Conservation (phyloP, 23 tunicate species). For the Aplidium turbinatum region DNA sequence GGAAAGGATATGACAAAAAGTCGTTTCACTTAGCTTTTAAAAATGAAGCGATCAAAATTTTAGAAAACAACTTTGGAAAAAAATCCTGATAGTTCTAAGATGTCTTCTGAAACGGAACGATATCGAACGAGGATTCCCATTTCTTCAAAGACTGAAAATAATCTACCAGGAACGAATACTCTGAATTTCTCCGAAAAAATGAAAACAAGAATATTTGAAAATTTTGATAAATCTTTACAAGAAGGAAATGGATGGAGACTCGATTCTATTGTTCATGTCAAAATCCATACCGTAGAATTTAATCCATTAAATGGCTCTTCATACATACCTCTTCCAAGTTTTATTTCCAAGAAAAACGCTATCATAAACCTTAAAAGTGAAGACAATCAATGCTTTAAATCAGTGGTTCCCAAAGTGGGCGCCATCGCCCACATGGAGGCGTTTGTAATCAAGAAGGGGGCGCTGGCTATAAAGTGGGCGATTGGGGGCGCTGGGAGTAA, state of each 20-base stretch:
- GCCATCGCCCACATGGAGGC: too few species aligned
- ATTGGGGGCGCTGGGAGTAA: too few species aligned
- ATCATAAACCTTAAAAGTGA: too few species aligned
- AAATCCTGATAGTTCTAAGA: background rate
- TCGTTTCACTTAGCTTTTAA: too few species aligned
- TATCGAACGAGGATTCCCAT: background rate
- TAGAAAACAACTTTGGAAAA: background rate
- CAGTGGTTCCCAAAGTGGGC: too few species aligned
- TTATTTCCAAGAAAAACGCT: background rate
- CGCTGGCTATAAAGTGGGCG: too few species aligned
- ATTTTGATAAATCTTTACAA: background rate
- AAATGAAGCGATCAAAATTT: background rate
- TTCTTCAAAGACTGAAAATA: too few species aligned
- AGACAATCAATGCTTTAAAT: too few species aligned
- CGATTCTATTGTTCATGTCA: background rate
- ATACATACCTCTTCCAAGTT: slow-evolving; percentile 2
- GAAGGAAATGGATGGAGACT: background rate
- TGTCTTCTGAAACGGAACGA: background rate
- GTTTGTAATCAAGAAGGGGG: too few species aligned
- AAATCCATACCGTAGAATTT: background rate
- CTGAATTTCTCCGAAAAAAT: background rate
- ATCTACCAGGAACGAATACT: background rate
- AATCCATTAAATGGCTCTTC: too few species aligned
- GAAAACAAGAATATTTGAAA: background rate
- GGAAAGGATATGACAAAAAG: too few species aligned